Conservation (phyloP, 2,888 invertebrate genomes). For the Zhengitettix transpicula region DNA sequence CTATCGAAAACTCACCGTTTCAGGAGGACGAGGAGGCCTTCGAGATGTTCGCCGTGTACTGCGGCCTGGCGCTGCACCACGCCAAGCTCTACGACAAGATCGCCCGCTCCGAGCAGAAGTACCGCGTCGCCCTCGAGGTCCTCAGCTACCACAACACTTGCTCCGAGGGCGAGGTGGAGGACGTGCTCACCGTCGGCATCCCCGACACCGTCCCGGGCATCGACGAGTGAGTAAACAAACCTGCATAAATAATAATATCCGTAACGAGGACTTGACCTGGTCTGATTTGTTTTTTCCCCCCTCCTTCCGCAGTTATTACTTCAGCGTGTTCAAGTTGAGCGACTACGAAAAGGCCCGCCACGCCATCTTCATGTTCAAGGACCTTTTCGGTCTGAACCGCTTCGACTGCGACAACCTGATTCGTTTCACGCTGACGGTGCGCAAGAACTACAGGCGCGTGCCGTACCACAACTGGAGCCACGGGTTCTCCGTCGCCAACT, state of each 20-base stretch:
- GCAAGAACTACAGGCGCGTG: constrained; percentile 68
- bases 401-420: constrained; percentile 52
- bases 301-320: constrained; percentile 35
- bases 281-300: no score
- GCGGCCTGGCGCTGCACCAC: constrained; percentile 70
- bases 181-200: constrained; percentile 17
- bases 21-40: constrained; percentile 64
- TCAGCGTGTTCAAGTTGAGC: constrained; percentile 53
- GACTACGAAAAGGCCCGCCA: constrained; percentile 55
- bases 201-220: constrained; percentile 23
- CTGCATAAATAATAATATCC: background rate
- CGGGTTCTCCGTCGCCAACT: constrained; percentile 73
- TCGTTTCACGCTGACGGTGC: constrained; percentile 61
- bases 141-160: constrained; percentile 70
- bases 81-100: constrained; percentile 74
- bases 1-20: no score
- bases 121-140: constrained; percentile 64
- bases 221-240: constrained; percentile 22
- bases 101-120: constrained; percentile 65
- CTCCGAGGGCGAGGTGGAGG: constrained; percentile 48
- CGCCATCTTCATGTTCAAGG: constrained; percentile 58
- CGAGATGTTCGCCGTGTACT: constrained; percentile 70
- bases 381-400: constrained; percentile 45
- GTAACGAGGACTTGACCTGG: no score
- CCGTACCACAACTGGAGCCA: constrained; percentile 83